Base-by-base conservation (phyloP, 1,140 invertebrate species). In the Drosophila pseudoobscura region DNA sequence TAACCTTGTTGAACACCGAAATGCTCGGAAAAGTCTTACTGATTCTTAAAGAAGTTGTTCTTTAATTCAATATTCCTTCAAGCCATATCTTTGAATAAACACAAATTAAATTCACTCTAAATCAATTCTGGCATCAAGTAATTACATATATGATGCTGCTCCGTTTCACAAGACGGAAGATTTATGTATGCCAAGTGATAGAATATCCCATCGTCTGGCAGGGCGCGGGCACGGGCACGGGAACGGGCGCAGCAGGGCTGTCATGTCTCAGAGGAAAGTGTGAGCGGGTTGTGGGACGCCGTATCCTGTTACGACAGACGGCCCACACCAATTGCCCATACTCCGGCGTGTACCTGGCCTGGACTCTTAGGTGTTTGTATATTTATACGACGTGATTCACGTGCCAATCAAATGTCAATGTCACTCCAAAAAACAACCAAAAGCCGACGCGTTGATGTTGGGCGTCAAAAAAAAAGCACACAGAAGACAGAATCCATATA, bases 321-420 rank as follows among this genome's bases (percentile, higher is more conserved):
- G 45, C 22, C 53, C 43, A 52, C 22, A 24, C 45, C 43, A 57
- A 50, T 52, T 60, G 35, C 44, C 45, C 55, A 43, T 26, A 11
- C 43, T 13, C 56, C 31, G 22, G 22, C 20, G 15, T 31, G 44
- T 29, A 49, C 58, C 49, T 45, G 44, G 26, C 58, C 49, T 45
- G 44, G 26, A 61, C 52, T 41, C 54, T 39, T 49, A 29, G 35
- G 6, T 54, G 75, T 56, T 52, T 47, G 58, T 59, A 46, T 66
- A 78, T 87, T 87, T 87, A 82, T 71, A 75, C 62, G 75, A 54
- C 63, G 64, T 90, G 88, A 90, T 88, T 90, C 88, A 90, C 74
- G 60, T 90, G 88, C 85, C 88, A 90, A 90, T 90, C 88, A 90
- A 78, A 82, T 88, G 88, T 90, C 88, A 90, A 90, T 90, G 88